These are phyloP conservation scores for Sipha flava DNA, from an alignment of 1,140 invertebrate genomes.

Conservation along the genomic window DNA sequence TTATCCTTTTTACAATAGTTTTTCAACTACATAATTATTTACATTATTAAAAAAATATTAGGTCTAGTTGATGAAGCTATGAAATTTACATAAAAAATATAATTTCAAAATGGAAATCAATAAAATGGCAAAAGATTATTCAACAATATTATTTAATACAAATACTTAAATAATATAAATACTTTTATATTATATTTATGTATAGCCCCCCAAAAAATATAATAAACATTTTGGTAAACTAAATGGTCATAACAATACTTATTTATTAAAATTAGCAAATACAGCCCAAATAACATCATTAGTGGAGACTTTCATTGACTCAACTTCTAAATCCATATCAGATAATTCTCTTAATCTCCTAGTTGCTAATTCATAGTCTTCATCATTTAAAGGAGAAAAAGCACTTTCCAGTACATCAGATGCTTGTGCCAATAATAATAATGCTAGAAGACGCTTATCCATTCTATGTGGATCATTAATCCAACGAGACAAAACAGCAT, in stretches of 20 bases:
- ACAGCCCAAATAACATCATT: slow-evolving; percentile 97
- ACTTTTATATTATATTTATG: not conserved
- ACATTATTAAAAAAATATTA: not conserved
- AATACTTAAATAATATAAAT: not conserved
- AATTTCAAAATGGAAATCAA: not conserved
- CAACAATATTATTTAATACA: not conserved
- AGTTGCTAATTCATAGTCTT: slow-evolving; percentile 98
- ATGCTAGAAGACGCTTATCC: slow-evolving; percentile 84
- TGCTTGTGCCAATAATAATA: slow-evolving; percentile 92
- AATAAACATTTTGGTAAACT: not conserved
- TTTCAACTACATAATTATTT: not conserved
- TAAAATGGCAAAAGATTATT: slow-evolving; percentile 1
- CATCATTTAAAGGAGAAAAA: slow-evolving; percentile 95
- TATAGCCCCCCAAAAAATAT: not conserved
- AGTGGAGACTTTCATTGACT: slow-evolving; percentile 75
- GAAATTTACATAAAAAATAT: not conserved
- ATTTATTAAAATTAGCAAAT: slow-evolving; percentile 96
- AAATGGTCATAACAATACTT: slow-evolving; percentile 41
- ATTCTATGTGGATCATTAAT: slow-evolving; percentile 96
- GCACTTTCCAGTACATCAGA: slow-evolving; percentile 99
- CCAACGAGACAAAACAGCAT: slow-evolving; percentile 91
- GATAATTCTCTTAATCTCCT: slow-evolving; percentile 89
- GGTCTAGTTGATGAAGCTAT: not conserved
- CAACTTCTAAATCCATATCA: slow-evolving; percentile 92
- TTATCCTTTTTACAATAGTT: not conserved